Percentiles rank a stretch among this genome's conserved stretches.
Conservation (phyloP, 2,888 invertebrate genomes). For the Microplitis deprimator region DNA sequence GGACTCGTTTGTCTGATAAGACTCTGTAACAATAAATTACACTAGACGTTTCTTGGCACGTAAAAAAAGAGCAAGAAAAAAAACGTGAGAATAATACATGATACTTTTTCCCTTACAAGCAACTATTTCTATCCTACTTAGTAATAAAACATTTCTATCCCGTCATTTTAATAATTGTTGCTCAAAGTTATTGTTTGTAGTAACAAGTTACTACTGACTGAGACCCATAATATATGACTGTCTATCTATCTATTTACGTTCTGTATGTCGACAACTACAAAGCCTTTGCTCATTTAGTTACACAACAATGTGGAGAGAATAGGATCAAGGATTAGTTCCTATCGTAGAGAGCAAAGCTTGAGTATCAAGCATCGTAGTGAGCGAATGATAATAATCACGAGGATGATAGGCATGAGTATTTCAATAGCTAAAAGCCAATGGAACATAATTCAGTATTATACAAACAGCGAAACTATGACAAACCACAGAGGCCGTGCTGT, state of each 20-base stretch:
- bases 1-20: constrained; percentile 43
- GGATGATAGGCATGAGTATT: constrained; percentile 19
- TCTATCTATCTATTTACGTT: neutral
- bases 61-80: constrained; percentile 23
- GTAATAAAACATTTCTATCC: neutral
- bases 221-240: neutral
- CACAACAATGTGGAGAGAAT: neutral
- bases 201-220: neutral
- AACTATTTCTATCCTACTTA: neutral
- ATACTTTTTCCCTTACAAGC: constrained; percentile 1
- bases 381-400: constrained; percentile 9
- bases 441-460: constrained; percentile 32
- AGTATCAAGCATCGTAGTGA: constrained; percentile 14
- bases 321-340: neutral
- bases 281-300: neutral
- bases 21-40: constrained; percentile 48
- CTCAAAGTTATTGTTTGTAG: neutral
- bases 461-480: constrained; percentile 34
- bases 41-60: constrained; percentile 41
- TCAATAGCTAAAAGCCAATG: constrained; percentile 27
- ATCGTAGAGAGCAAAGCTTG: neutral
- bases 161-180: no score
- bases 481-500: constrained; percentile 21
- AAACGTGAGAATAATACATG: constrained; percentile 50
- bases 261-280: neutral